A percentile compares a stretch with the other conserved stretches of the same genome.
Evolutionary conservation across 2,797 vertebrate species (phyloP).

Genomic region (Phalloptychus januarius): DNA sequence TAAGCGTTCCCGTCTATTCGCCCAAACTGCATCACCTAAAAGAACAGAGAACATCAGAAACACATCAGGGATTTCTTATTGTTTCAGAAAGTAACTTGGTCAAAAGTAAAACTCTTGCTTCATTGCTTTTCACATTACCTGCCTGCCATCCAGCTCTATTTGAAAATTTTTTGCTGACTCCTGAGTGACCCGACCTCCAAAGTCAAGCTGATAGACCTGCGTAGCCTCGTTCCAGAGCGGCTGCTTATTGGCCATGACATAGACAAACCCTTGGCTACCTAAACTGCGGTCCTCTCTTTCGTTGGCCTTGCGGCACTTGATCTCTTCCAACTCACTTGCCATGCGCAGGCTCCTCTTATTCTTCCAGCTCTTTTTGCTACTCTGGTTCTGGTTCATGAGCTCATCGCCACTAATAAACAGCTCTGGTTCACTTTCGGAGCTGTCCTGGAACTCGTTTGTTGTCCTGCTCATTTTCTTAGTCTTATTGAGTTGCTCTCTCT

Average conservation of each 20-base stretch:
- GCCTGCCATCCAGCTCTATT: slow-evolving; percentile 96
- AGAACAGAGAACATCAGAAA: slow-evolving; percentile 54
- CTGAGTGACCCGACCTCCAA: slow-evolving; percentile 96
- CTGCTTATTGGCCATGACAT: slow-evolving; percentile 99
- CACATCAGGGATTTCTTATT: neutral
- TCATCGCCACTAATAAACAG: slow-evolving; percentile 97
- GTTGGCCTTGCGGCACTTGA: slow-evolving; percentile 94
- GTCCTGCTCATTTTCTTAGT: slow-evolving; percentile 94
- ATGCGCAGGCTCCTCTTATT: slow-evolving; percentile 91
- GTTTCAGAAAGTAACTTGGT: neutral
- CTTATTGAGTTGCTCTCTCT: slow-evolving; percentile 91
- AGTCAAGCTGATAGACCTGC: slow-evolving; percentile 98
- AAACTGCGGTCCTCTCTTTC: slow-evolving; percentile 95
- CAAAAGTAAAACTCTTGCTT: neutral
- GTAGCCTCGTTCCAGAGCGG: slow-evolving; percentile 98
- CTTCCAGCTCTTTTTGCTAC: slow-evolving; percentile 98
- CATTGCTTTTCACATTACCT: slow-evolving; percentile 78
- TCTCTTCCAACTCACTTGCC: slow-evolving; percentile 92
- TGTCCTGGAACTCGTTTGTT: slow-evolving; percentile 96
- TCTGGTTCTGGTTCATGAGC: slow-evolving; percentile 98
- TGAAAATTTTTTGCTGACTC: slow-evolving; percentile 99
- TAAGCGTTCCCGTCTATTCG: slow-evolving; percentile 98
- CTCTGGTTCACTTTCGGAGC: slow-evolving; percentile 97
- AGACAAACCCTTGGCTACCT: slow-evolving; percentile 97
- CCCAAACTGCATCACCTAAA: slow-evolving; percentile 99